These are phyloP conservation scores for Amiota communis DNA, from an alignment of 2,888 invertebrate species.

Conservation along the genomic window DNA sequence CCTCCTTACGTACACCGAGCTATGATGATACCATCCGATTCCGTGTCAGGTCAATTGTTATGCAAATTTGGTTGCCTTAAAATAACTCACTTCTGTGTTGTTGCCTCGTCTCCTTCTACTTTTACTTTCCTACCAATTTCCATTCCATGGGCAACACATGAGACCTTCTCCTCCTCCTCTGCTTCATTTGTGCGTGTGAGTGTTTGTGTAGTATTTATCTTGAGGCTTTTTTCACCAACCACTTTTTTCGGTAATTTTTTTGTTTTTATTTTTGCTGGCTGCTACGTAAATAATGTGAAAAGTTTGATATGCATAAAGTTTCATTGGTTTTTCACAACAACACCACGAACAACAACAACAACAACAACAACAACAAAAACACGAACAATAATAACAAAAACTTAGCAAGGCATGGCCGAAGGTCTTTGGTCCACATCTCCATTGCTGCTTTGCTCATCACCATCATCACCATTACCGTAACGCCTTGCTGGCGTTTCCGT, in stretches of 20 bases:
- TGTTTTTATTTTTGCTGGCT: not conserved
- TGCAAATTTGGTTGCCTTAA: no score
- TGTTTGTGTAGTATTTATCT: not conserved
- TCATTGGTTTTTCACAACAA: slow-evolving; percentile 13
- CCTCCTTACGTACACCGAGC: no score
- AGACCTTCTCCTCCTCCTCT: not conserved
- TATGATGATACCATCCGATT: no score
- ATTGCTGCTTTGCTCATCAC: no score
- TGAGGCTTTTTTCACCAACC: not conserved
- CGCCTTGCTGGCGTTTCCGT: slow-evolving; percentile 21
- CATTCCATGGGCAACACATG: no score
- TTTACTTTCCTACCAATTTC: no score
- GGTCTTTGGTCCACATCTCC: not conserved
- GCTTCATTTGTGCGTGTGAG: not conserved
- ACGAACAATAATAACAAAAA: not conserved
- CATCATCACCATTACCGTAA: no score
- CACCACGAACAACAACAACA: no score
- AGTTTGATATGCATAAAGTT: slow-evolving; percentile 42
- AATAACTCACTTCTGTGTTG: no score
- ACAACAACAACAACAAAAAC: no score
- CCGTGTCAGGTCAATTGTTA: no score
- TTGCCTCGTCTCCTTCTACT: no score
- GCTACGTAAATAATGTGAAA: slow-evolving; percentile 27
- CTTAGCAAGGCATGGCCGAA: not conserved
- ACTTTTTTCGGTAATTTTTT: not conserved